A percentile compares a stretch with the other conserved stretches of the same genome.
Evolutionary conservation across 2,888 invertebrate species (phyloP).

Genomic region (Leptinotarsa haldemani): DNA sequence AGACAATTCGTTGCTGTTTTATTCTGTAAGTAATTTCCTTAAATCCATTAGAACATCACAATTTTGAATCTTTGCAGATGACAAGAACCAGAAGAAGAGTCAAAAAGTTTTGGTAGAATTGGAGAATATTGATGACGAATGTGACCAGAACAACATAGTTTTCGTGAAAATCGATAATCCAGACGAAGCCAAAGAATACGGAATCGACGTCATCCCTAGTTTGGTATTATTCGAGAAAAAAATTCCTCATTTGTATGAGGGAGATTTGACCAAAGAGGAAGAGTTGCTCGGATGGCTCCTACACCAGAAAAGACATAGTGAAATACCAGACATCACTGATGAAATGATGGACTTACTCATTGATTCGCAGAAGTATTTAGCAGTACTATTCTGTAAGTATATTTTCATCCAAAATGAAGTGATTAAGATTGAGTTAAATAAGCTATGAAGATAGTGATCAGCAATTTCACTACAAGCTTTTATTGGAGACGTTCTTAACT

Average conservation of each 20-base stretch:
- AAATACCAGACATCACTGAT: conserved; percentile 92
- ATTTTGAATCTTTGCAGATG: conserved; percentile 74
- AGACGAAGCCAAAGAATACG: conserved; percentile 89
- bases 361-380: conserved; percentile 82
- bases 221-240: conserved; percentile 79
- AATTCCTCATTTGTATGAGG: conserved; percentile 74
- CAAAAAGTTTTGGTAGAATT: conserved; percentile 85
- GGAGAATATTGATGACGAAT: conserved; percentile 94
- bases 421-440: background rate
- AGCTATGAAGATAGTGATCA: background rate
- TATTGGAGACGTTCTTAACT: no score
- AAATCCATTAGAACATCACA: background rate
- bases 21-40: conserved; percentile 80
- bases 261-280: conserved; percentile 88
- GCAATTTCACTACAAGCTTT: no score
- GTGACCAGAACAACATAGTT: conserved; percentile 90
- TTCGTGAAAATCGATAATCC: conserved; percentile 93
- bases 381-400: conserved; percentile 92
- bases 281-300: conserved; percentile 89
- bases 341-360: conserved; percentile 94
- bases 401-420: background rate
- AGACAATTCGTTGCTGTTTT: conserved; percentile 90
- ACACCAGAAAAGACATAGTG: conserved; percentile 89
- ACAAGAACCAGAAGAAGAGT: conserved; percentile 91
- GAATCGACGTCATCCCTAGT: conserved; percentile 84